Conservation (phyloP, 2,797 vertebrate species). For the Poecilia gillii region DNA sequence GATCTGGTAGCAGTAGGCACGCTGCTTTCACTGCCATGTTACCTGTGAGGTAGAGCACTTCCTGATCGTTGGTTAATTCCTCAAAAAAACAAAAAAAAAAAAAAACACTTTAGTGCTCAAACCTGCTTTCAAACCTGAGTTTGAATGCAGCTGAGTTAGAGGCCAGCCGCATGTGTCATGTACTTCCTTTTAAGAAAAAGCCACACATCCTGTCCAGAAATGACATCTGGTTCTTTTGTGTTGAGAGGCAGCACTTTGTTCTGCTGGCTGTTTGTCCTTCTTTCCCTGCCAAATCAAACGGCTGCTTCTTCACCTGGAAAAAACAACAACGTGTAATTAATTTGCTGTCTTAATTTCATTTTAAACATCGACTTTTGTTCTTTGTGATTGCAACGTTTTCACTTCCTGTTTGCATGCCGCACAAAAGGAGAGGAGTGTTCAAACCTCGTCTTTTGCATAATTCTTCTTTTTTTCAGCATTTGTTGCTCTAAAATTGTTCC, state of each 20-base stretch:
- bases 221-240: constrained; percentile 72
- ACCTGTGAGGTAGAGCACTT: neutral
- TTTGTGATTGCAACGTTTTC: constrained; percentile 55
- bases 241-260: constrained; percentile 43
- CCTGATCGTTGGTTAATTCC: constrained; percentile 17
- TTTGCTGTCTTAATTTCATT: constrained; percentile 7
- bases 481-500: constrained; percentile 29
- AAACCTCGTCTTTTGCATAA: constrained; percentile 37
- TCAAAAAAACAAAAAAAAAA: neutral
- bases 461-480: constrained; percentile 21
- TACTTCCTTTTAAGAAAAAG: constrained; percentile 68
- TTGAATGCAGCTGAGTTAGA: constrained; percentile 14
- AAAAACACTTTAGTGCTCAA: constrained; percentile 4
- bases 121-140: constrained; percentile 9
- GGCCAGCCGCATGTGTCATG: constrained; percentile 32
- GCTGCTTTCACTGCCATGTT: neutral
- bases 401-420: constrained; percentile 67
- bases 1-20: neutral
- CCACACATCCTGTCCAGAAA: constrained; percentile 71
- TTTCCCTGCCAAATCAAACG: constrained; percentile 38
- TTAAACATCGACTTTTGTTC: constrained; percentile 50
- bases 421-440: constrained; percentile 23
- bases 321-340: constrained; percentile 43
- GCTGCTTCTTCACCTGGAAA: constrained; percentile 29
- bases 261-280: constrained; percentile 56